Percentiles rank a stretch among this genome's conserved stretches.
Conservation (phyloP, 2,797 vertebrate species). For the Cyclopterus lumpus region DNA sequence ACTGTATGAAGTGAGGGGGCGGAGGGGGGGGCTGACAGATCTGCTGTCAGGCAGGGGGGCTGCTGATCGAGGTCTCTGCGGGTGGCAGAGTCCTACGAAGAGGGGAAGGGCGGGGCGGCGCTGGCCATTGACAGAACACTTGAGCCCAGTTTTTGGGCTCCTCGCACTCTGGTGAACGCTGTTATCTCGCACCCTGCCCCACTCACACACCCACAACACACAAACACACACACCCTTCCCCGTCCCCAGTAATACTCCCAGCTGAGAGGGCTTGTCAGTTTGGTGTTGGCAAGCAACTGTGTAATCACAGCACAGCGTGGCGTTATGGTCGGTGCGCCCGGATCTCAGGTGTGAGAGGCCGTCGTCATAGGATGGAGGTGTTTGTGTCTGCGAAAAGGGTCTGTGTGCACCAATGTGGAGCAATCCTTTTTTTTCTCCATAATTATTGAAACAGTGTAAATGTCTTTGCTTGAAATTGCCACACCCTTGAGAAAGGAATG, state of each 20-base stretch:
- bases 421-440: neutral
- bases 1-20: constrained; percentile 76
- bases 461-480: neutral
- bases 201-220: constrained; percentile 4
- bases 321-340: constrained; percentile 12
- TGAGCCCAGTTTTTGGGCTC: constrained; percentile 55
- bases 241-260: constrained; percentile 32
- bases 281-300: constrained; percentile 44
- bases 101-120: constrained; percentile 28
- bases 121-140: constrained; percentile 69
- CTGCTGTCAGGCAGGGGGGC: constrained; percentile 79
- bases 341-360: constrained; percentile 23
- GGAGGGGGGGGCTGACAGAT: constrained; percentile 80
- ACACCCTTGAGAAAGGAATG: neutral
- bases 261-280: constrained; percentile 70
- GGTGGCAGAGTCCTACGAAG: constrained; percentile 80
- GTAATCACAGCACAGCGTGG: constrained; percentile 50
- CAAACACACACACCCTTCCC: constrained; percentile 2
- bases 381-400: constrained; percentile 13
- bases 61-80: constrained; percentile 85
- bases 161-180: constrained; percentile 34
- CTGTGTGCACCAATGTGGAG: neutral
- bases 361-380: constrained; percentile 22
- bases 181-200: constrained; percentile 50
- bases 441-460: neutral